These are phyloP conservation scores for Empis livida DNA, from an alignment of 2,888 invertebrate species.

Conservation along the genomic window DNA sequence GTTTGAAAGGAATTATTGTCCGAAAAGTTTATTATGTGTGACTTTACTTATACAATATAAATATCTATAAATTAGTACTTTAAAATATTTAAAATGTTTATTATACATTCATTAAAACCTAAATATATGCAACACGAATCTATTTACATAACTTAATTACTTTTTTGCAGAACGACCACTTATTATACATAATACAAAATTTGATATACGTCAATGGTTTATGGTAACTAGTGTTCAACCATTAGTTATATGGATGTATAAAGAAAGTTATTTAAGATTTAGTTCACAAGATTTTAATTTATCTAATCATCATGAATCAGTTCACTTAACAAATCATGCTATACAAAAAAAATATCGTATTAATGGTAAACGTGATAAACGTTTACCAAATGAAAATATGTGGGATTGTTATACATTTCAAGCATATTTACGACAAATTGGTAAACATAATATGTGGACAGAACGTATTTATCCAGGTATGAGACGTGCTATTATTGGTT, in stretches of 20 bases:
- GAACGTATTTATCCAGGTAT: conserved; percentile 80
- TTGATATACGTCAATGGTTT: conserved; percentile 94
- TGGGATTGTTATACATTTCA: conserved; percentile 83
- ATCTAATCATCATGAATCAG: conserved; percentile 79
- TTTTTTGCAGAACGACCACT: conserved; percentile 64
- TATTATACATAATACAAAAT: conserved; percentile 80
- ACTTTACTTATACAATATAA: no score
- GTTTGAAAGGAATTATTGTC: no score
- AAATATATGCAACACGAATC: no score
- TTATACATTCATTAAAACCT: no score
- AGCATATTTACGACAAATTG: conserved; percentile 41
- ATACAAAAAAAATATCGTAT: conserved; percentile 81
- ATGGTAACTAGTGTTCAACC: conserved; percentile 83
- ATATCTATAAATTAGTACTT: no score
- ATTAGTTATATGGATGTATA: conserved; percentile 84
- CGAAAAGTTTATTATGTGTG: no score
- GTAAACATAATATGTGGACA: conserved; percentile 67
- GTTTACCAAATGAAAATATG: conserved; percentile 84
- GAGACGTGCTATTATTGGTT: conserved; percentile 60
- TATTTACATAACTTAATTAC: no score
- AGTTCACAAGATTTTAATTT: conserved; percentile 81
- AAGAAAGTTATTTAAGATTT: conserved; percentile 83
- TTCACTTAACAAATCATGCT: conserved; percentile 88
- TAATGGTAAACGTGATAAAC: conserved; percentile 52
- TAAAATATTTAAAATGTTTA: no score